phyloP scores from a whole-genome alignment of 2,113 vertebrate species.

The Recurvirostra avosetta region DNA sequence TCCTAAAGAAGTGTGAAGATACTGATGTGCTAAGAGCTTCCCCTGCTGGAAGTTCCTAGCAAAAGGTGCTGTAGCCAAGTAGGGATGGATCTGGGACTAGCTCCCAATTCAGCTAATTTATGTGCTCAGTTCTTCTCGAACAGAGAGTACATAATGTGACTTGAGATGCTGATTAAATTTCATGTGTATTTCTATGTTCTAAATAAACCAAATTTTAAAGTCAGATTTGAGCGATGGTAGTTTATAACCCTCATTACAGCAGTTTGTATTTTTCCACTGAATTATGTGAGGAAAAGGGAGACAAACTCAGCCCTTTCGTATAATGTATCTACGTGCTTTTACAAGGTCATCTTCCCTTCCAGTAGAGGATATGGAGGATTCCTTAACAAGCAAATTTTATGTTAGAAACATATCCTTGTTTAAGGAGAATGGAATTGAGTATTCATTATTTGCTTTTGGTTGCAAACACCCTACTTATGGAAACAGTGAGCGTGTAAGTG shows the following conservation, averaged over 20 bases:
- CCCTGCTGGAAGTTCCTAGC: constrained; percentile 77
- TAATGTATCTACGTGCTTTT: not conserved
- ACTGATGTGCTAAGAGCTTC: constrained; percentile 79
- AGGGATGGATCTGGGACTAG: constrained; percentile 53
- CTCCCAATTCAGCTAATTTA: constrained; percentile 54
- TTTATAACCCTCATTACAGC: constrained; percentile 64
- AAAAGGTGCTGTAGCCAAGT: constrained; percentile 64
- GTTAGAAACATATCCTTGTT: not conserved
- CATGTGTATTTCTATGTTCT: constrained; percentile 64
- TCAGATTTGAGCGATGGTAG: constrained; percentile 69
- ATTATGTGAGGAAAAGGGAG: constrained; percentile 56
- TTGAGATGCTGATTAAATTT: constrained; percentile 72
- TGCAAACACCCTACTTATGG: not conserved
- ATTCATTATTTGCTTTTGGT: not conserved
- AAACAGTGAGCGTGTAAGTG: not conserved
- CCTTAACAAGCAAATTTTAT: not conserved
- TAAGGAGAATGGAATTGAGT: not conserved
- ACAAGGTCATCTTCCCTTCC: constrained; percentile 51
- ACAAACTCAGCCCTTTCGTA: constrained; percentile 31
- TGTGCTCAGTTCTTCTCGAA: constrained; percentile 50
- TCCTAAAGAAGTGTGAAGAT: not conserved
- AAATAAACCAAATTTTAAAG: constrained; percentile 78
- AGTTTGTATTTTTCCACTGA: constrained; percentile 73
- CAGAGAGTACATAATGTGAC: constrained; percentile 61
- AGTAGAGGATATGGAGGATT: not conserved